Evolutionary conservation across 1,140 invertebrate species (phyloP).

Genomic region (Aphelenchoides avenae): DNA sequence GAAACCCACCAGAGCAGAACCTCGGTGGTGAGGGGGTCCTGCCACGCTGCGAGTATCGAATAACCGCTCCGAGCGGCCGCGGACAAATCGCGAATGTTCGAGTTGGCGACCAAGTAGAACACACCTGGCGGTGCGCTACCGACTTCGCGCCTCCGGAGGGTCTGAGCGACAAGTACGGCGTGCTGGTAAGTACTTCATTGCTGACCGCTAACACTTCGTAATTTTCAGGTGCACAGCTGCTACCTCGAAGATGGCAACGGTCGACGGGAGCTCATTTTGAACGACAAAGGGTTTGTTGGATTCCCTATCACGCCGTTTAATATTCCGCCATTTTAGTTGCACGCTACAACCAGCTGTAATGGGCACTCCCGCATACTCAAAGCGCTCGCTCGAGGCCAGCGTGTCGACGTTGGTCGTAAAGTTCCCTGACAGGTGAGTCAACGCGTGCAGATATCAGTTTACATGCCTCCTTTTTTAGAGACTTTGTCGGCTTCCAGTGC

Average conservation of each 20-base stretch:
- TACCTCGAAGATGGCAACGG: constrained; percentile 40
- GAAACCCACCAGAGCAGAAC: constrained; percentile 11
- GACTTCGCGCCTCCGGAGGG: neutral
- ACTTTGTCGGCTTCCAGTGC: constrained; percentile 49
- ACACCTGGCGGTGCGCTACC: constrained; percentile 27
- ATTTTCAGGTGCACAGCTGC: too few relatives aligned
- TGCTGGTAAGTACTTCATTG: too few relatives aligned
- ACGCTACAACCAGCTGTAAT: constrained; percentile 25
- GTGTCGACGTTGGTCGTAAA: constrained; percentile 42
- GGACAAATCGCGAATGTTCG: constrained; percentile 19
- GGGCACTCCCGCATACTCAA: constrained; percentile 29
- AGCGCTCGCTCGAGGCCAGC: constrained; percentile 8
- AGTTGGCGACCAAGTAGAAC: constrained; percentile 30
- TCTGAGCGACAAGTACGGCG: constrained; percentile 21
- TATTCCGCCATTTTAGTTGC: too few relatives aligned
- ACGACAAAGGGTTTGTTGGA: too few relatives aligned
- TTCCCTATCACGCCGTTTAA: too few relatives aligned
- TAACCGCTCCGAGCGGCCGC: constrained; percentile 10
- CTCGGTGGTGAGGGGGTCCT: constrained; percentile 5
- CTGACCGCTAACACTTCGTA: too few relatives aligned
- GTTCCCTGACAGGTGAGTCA: constrained; percentile 51
- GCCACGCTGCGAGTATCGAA: constrained; percentile 30
- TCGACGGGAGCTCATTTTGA: constrained; percentile 22
- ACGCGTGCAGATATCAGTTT: too few relatives aligned
- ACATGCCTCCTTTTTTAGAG: too few relatives aligned